A percentile compares a stretch with the other conserved stretches of the same genome.
phyloP scores from a whole-genome alignment of 2,888 invertebrate species.

The Pyrochroa serraticornis region DNA sequence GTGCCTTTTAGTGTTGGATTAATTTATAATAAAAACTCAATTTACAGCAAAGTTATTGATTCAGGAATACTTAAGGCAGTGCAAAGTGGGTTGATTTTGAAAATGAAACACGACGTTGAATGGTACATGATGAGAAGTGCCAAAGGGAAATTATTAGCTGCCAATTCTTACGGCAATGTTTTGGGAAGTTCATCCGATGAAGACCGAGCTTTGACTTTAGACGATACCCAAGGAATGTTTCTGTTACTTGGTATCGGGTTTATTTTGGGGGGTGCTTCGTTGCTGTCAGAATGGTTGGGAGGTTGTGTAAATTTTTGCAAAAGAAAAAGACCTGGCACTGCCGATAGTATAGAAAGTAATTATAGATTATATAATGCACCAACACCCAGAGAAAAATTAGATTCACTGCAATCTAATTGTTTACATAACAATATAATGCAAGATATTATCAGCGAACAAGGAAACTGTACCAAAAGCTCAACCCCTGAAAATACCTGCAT shows the following conservation, averaged over 20 bases:
- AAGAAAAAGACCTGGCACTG: constrained; percentile 37
- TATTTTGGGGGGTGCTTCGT: constrained; percentile 65
- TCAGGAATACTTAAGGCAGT: constrained; percentile 65
- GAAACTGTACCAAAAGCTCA: background rate
- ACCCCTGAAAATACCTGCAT: constrained; percentile 12
- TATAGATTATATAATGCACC: constrained; percentile 47
- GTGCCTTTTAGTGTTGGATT: constrained; percentile 73
- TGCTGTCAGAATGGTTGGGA: constrained; percentile 74
- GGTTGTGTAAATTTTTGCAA: constrained; percentile 69
- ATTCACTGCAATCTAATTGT: constrained; percentile 35
- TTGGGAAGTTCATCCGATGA: constrained; percentile 62
- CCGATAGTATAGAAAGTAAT: constrained; percentile 49
- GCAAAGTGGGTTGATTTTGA: constrained; percentile 72
- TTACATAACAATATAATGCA: constrained; percentile 21
- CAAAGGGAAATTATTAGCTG: constrained; percentile 67
- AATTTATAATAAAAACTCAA: constrained; percentile 68
- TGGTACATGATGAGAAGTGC: constrained; percentile 73
- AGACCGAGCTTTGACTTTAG: constrained; percentile 76
- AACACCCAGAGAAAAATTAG: constrained; percentile 45
- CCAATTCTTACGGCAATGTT: constrained; percentile 53
- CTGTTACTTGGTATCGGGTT: constrained; percentile 74
- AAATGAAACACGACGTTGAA: constrained; percentile 72
- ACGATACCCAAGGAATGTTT: constrained; percentile 85
- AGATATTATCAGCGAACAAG: constrained; percentile 18
- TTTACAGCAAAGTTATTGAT: constrained; percentile 68